These are phyloP conservation scores for Drosophila acutilabella DNA, from an alignment of 2,888 invertebrate genomes.

Conservation along the genomic window DNA sequence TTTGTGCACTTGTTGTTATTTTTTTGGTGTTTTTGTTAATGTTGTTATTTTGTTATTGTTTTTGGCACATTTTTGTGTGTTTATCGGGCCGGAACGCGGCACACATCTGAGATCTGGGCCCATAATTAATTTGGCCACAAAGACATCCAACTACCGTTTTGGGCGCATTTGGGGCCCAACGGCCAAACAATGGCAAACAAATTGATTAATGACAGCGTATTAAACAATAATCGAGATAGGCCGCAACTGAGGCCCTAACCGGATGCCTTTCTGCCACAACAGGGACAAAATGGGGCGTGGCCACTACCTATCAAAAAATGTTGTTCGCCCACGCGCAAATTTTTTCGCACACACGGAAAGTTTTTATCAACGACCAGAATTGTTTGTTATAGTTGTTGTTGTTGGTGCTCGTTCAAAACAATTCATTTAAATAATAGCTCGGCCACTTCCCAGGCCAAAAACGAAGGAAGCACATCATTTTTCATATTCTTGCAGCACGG, in stretches of 20 bases:
- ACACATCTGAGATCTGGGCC: slow-evolving; percentile 50
- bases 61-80: slow-evolving; percentile 41
- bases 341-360: slow-evolving; percentile 41
- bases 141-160: slow-evolving; percentile 54
- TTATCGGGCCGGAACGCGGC: slow-evolving; percentile 62
- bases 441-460: slow-evolving; percentile 56
- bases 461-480: slow-evolving; percentile 72
- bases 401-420: slow-evolving; percentile 66
- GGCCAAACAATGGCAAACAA: slow-evolving; percentile 74
- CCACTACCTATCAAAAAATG: slow-evolving; percentile 25
- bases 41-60: slow-evolving; percentile 17
- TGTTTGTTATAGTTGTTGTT: slow-evolving; percentile 42
- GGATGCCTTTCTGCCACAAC: slow-evolving; percentile 18
- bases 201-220: slow-evolving; percentile 78
- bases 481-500: slow-evolving; percentile 67
- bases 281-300: slow-evolving; percentile 9
- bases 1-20: slow-evolving; percentile 64
- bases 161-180: slow-evolving; percentile 1
- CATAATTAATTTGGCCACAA: slow-evolving; percentile 77
- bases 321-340: slow-evolving; percentile 66
- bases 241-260: slow-evolving; percentile 47
- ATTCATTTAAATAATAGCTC: slow-evolving; percentile 80
- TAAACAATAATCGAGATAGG: slow-evolving; percentile 81
- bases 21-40: slow-evolving; percentile 1
- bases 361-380: slow-evolving; percentile 56